phyloP scores from a whole-genome alignment of 2,888 invertebrate species.

The Lochmaea crataegi region DNA sequence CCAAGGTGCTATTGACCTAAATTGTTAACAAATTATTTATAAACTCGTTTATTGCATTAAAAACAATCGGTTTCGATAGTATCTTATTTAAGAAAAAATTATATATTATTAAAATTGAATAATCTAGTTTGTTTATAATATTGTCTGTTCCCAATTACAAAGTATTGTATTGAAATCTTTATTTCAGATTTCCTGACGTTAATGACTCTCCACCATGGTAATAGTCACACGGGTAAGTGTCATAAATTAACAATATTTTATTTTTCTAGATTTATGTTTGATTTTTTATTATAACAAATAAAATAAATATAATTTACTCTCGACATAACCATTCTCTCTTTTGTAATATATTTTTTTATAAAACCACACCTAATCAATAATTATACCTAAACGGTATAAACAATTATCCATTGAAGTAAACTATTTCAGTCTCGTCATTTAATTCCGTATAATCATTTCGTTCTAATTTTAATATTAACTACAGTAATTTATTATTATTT shows the following conservation, averaged over 20 bases:
- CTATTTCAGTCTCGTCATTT: not conserved
- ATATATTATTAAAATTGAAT: too few species aligned
- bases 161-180: slow-evolving; percentile 28
- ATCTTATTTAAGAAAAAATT: too few species aligned
- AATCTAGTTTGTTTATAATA: too few species aligned
- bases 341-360: not conserved
- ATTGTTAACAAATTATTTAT: too few species aligned
- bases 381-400: not conserved
- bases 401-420: not conserved
- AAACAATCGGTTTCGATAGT: too few species aligned
- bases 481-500: not conserved
- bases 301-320: not conserved
- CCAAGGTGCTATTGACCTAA: too few species aligned
- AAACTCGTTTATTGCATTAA: not conserved
- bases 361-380: not conserved
- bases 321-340: not conserved
- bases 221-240: slow-evolving; percentile 68
- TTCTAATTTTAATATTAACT: not conserved
- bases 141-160: too few species aligned
- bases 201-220: slow-evolving; percentile 63
- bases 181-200: slow-evolving; percentile 50
- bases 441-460: not conserved
- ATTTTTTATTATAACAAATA: too few species aligned
- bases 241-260: not conserved
- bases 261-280: not conserved